A percentile compares a stretch with the other conserved stretches of the same genome.
These are phyloP conservation scores for Drosophila paramelanica DNA, from an alignment of 2,888 invertebrate genomes.

Conservation along the genomic window DNA sequence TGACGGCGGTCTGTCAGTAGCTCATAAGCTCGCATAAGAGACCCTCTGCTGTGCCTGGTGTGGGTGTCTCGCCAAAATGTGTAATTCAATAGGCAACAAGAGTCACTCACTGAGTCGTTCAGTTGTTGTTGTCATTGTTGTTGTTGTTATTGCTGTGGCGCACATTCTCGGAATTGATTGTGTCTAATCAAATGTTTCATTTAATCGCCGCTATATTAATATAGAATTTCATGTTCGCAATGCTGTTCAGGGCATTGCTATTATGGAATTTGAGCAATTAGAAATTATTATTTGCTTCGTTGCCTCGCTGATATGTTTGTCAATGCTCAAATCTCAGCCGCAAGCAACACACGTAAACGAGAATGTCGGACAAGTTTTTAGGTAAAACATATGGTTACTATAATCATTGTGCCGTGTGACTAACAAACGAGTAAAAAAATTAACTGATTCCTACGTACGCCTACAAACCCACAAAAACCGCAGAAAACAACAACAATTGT, in stretches of 20 bases:
- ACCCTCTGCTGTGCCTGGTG: slow-evolving; percentile 37
- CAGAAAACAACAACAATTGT: slow-evolving; percentile 9
- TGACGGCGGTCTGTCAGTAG: slow-evolving; percentile 75
- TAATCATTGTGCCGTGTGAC: slow-evolving; percentile 16
- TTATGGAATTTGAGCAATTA: slow-evolving; percentile 76
- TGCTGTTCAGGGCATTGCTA: slow-evolving; percentile 20
- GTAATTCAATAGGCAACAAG: slow-evolving; percentile 67
- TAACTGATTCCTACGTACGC: slow-evolving; percentile 31
- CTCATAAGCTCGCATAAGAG: slow-evolving; percentile 35
- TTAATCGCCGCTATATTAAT: slow-evolving; percentile 55
- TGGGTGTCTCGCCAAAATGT: slow-evolving; percentile 40
- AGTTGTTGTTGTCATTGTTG: slow-evolving; percentile 15
- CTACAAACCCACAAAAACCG: slow-evolving; percentile 46
- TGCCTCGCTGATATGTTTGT: slow-evolving; percentile 28
- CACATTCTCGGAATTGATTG: slow-evolving; percentile 74
- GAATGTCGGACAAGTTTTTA: slow-evolving; percentile 2
- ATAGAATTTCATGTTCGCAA: slow-evolving; percentile 64
- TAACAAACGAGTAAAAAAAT: slow-evolving; percentile 8
- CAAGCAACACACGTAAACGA: neutral
- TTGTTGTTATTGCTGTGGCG: slow-evolving; percentile 26
- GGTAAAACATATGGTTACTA: slow-evolving; percentile 15
- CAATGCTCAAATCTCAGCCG: slow-evolving; percentile 32
- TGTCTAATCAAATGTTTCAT: slow-evolving; percentile 76
- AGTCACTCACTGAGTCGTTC: slow-evolving; percentile 24
- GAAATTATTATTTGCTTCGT: slow-evolving; percentile 74